Percentiles rank a stretch among this genome's conserved stretches.
Evolutionary conservation across 2,113 vertebrate genomes (phyloP).

Genomic region (Dipodomys spectabilis): DNA sequence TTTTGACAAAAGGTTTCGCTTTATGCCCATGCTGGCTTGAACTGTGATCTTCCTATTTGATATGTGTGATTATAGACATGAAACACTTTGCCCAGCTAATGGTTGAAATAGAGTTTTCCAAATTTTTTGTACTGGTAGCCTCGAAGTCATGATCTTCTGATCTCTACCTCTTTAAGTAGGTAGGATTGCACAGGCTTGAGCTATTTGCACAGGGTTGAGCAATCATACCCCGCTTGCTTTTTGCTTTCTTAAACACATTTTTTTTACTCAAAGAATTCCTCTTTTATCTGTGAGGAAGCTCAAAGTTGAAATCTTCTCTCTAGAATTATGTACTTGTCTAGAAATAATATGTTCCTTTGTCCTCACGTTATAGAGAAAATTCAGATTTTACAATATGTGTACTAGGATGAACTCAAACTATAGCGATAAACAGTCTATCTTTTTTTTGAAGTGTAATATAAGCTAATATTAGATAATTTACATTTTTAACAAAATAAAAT

Average conservation of each 20-base stretch:
- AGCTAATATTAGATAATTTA: conserved; percentile 42
- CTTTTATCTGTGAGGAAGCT: conserved; percentile 25
- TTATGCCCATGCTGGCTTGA: too few relatives aligned
- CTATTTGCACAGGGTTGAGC: too few relatives aligned
- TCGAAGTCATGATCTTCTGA: too few relatives aligned
- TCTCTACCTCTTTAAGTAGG: too few relatives aligned
- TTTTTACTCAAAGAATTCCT: conserved; percentile 37
- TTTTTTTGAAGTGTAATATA: conserved; percentile 48
- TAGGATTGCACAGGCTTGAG: too few relatives aligned
- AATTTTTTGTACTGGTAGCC: too few relatives aligned
- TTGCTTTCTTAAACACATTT: conserved; percentile 45
- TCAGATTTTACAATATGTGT: conserved; percentile 43
- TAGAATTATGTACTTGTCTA: conserved; percentile 42
- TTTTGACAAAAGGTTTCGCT: too few relatives aligned
- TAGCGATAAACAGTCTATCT: conserved; percentile 45
- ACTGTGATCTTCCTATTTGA: too few relatives aligned
- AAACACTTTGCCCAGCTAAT: too few relatives aligned
- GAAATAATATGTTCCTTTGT: conserved; percentile 44
- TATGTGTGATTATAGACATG: too few relatives aligned
- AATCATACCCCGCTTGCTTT: too few relatives aligned
- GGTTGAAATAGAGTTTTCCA: too few relatives aligned
- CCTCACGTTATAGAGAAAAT: conserved; percentile 42
- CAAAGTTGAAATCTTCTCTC: conserved; percentile 8
- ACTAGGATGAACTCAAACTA: conserved; percentile 38
- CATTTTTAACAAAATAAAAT: conserved; percentile 55